Conservation (phyloP, 2,113 vertebrate species). For the Thoracochromis brauschi region DNA sequence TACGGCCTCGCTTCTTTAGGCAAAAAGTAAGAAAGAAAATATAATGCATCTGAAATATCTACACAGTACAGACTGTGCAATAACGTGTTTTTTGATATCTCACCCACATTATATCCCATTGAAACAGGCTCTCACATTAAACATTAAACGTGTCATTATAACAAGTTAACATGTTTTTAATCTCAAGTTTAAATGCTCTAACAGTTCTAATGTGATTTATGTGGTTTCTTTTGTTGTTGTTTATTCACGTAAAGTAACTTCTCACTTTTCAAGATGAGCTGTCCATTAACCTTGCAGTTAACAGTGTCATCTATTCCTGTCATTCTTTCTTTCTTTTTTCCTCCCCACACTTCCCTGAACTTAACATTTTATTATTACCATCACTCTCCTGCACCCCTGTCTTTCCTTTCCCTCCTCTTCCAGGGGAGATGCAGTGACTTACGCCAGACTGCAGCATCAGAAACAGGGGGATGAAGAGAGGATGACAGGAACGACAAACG, state of each 20-base stretch:
- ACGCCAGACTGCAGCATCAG: conserved; percentile 87
- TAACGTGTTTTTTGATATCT: not conserved
- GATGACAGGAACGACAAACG: conserved; percentile 67
- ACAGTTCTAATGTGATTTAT: not conserved
- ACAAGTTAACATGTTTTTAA: not conserved
- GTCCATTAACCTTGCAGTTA: not conserved
- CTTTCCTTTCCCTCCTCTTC: not conserved
- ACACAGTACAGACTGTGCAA: not conserved
- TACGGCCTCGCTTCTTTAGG: conserved; percentile 89
- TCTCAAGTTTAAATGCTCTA: not conserved
- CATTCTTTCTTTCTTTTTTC: not conserved
- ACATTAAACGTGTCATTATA: not conserved
- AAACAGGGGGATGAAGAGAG: conserved; percentile 85
- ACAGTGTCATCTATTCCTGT: not conserved
- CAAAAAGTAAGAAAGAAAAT: conserved; percentile 78
- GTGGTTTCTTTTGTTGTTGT: not conserved
- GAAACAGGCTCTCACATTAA: conserved; percentile 22
- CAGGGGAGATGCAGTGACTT: conserved; percentile 89
- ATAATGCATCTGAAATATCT: not conserved
- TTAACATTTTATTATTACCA: not conserved
- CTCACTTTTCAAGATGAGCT: not conserved
- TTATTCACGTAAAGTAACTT: not conserved
- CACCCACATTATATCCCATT: not conserved
- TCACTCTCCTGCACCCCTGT: not conserved
- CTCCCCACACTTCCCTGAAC: not conserved